Percentiles rank a stretch among this genome's conserved stretches.
Evolutionary conservation across 2,888 invertebrate genomes (phyloP).

Genomic region (Zeuzera pyrina): DNA sequence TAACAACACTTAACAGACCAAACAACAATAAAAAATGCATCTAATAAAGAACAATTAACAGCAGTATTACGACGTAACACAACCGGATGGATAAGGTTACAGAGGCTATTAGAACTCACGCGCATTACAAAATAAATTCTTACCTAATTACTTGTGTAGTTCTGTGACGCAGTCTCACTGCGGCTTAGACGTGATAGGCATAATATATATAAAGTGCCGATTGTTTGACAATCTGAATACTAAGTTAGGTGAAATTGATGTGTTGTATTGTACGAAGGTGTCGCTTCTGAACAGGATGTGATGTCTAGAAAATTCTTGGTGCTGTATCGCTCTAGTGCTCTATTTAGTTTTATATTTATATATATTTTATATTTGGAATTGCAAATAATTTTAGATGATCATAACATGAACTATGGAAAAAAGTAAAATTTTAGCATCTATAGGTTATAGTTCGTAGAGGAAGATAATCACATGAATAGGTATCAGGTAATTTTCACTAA

Average conservation of each 20-base stretch:
- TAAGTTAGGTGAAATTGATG: slow-evolving; percentile 55
- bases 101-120: neutral
- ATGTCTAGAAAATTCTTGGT: slow-evolving; percentile 26
- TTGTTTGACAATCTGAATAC: slow-evolving; percentile 36
- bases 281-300: slow-evolving; percentile 40
- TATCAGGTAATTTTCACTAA: too few relatives aligned
- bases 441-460: too few relatives aligned
- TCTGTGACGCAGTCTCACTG: slow-evolving; percentile 26
- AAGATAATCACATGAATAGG: too few relatives aligned
- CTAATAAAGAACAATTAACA: neutral
- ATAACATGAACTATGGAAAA: too few relatives aligned
- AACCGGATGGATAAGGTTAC: slow-evolving; percentile 9
- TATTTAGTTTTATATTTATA: too few relatives aligned
- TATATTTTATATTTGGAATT: too few relatives aligned
- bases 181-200: slow-evolving; percentile 35
- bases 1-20: neutral
- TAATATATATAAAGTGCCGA: slow-evolving; percentile 12
- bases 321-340: too few relatives aligned
- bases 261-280: slow-evolving; percentile 33
- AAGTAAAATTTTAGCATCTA: too few relatives aligned
- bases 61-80: slow-evolving; percentile 12
- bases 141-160: slow-evolving; percentile 27
- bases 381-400: too few relatives aligned
- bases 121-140: slow-evolving; percentile 13
- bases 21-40: neutral